Percentiles rank a stretch among this genome's conserved stretches.
phyloP scores from a whole-genome alignment of 2,113 vertebrate genomes.

The Anthoscopus minutus region DNA sequence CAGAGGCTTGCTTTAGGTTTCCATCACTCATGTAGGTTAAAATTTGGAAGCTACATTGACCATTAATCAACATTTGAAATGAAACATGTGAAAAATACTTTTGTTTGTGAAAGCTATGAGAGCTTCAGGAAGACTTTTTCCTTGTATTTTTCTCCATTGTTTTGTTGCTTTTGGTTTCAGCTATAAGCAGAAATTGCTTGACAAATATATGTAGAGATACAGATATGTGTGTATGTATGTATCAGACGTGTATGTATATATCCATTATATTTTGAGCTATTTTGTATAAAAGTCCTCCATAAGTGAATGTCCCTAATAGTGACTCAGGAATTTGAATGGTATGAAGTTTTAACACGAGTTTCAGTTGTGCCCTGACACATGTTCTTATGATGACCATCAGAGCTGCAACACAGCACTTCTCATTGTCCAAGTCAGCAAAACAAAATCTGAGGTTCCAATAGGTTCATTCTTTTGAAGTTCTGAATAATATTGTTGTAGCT shows the following conservation, averaged over 20 bases:
- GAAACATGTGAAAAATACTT: not conserved
- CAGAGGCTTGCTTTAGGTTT: not conserved
- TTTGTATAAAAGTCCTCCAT: accelerated
- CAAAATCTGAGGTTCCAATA: not conserved
- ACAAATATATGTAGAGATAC: not conserved
- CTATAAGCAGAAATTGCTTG: not conserved
- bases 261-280: not conserved
- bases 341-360: not conserved
- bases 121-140: not conserved
- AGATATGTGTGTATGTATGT: too few relatives aligned
- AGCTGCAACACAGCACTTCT: not conserved
- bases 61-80: not conserved
- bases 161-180: not conserved
- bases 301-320: not conserved
- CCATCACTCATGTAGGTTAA: not conserved
- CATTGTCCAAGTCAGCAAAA: not conserved
- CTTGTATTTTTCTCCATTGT: not conserved
- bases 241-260: not conserved
- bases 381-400: not conserved
- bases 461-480: not conserved
- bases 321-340: not conserved
- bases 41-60: not conserved
- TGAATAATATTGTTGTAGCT: not conserved
- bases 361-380: not conserved
- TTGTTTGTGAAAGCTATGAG: not conserved